Base-by-base conservation (phyloP, 1,140 invertebrate genomes). In the Euura saliciscinereae region DNA sequence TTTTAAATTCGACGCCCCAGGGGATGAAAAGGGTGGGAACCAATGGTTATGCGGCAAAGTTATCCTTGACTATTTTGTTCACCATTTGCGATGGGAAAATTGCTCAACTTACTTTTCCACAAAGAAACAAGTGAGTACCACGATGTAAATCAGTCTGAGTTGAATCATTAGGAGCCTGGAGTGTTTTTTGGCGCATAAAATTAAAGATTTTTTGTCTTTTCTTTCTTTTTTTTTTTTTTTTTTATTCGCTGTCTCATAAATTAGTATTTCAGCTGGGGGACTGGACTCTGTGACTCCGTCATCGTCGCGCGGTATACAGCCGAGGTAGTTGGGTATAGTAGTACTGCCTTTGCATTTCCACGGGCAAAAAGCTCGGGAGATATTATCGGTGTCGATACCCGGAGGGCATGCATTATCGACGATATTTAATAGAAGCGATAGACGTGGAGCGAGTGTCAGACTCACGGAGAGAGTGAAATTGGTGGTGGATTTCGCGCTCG, bases 401-500 rank as follows among this genome's bases (percentile, higher is more conserved):
- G 3, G 8, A n/a, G 51, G 51, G 51, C 51, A 59, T 59, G 51
- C 51, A 59, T 59, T 59, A 59, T 59, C 51, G 51, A n/a, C 51
- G 51, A 59, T 59, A 59, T 59, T 59, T 59, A 59, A 59, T 71
- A 43, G 76, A 66, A 72, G 28, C 28, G 67, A 59, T 79, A 71
- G 73, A 73, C 66, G 70, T 51, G 5, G n/a, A 66, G 13, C 43
- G 10, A 67, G 43, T 8, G 68, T 6, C 65, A 45, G 73, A 68
- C 64, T 44, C 70, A 43, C n/a, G 45, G 3, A 72, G 71, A 71
- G 45, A 68, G 72, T 51, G 71, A 70, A 43, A 67, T 44, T 68
- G 66, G 71, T 69, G 44, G 43, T 45, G 44, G 51, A 28, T 69
- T 45, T 44, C 11, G 11, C 68, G 6, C 68, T 28, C 28, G 28